Evolutionary conservation across 2,797 vertebrate genomes (phyloP).

Genomic region (Microtus obscurus): DNA sequence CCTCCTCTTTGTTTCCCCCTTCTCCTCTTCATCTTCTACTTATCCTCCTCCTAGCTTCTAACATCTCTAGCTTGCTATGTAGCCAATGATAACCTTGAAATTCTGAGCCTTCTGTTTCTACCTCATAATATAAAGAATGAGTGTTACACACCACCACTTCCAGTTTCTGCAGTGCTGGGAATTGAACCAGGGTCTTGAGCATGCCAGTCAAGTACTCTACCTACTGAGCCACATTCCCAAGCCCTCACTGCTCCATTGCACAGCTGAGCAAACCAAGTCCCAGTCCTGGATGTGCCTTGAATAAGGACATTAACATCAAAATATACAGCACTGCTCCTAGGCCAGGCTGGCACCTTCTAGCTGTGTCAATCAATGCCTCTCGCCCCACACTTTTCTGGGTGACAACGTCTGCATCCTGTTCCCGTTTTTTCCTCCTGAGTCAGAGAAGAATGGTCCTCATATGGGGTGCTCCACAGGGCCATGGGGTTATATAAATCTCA

Average conservation of each 20-base stretch:
- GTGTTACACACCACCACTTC: not conserved
- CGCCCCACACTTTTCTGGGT: not conserved
- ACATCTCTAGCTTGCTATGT: not conserved
- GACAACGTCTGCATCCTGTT: not conserved
- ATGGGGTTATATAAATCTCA: slow-evolving; percentile 50
- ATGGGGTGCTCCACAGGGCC: not conserved
- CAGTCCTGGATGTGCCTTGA: not conserved
- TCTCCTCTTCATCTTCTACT: not conserved
- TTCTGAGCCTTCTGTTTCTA: not conserved
- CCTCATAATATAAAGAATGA: not conserved
- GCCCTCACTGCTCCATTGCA: not conserved
- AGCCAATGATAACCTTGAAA: not conserved
- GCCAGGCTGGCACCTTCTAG: not conserved
- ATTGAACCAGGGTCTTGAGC: not conserved
- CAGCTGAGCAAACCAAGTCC: not conserved
- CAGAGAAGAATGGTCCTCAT: not conserved
- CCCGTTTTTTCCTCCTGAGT: slow-evolving; percentile 7
- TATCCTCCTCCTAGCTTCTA: not conserved
- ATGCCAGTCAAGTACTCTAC: not conserved
- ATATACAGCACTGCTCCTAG: not conserved
- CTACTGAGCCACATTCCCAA: not conserved
- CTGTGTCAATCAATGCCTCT: not conserved
- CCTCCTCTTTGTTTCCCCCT: not conserved
- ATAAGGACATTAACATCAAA: not conserved
- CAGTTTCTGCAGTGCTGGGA: not conserved